Percentiles rank a stretch among this genome's conserved stretches.
These are phyloP conservation scores for Cephalotes varians DNA, from an alignment of 2,888 invertebrate genomes.

Conservation along the genomic window DNA sequence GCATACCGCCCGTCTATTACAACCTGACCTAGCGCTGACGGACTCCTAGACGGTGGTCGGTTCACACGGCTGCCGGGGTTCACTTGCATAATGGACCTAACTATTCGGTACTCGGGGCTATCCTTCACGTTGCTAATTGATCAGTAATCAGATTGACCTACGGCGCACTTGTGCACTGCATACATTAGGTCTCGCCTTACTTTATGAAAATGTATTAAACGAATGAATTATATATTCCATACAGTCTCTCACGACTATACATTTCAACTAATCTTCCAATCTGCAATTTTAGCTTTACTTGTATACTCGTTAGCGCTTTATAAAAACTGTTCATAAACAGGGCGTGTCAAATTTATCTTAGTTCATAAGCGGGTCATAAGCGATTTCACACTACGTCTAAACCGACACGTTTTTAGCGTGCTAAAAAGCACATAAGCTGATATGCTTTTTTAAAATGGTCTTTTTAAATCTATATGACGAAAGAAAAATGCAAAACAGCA, in stretches of 20 bases:
- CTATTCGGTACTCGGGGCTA: constrained; percentile 66
- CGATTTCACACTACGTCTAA: constrained; percentile 45
- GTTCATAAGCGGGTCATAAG: constrained; percentile 36
- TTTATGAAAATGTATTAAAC: constrained; percentile 13
- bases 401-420: constrained; percentile 35
- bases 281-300: not conserved
- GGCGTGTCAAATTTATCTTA: constrained; percentile 41
- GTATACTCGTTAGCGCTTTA: constrained; percentile 2
- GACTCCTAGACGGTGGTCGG: constrained; percentile 57
- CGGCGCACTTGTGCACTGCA: constrained; percentile 51
- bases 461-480: constrained; percentile 32
- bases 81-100: constrained; percentile 70
- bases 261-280: not conserved
- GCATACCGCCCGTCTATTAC: constrained; percentile 74
- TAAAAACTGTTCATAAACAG: constrained; percentile 15
- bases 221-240: not conserved
- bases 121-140: constrained; percentile 66
- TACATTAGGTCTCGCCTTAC: not conserved
- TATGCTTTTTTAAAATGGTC: constrained; percentile 15
- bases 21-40: constrained; percentile 59
- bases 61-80: constrained; percentile 61
- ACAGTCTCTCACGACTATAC: not conserved
- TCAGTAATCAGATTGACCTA: constrained; percentile 62
- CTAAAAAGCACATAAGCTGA: constrained; percentile 34
- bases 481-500: constrained; percentile 28